Base-by-base conservation (phyloP, 1,140 invertebrate species). In the Anthonomus grandis region DNA sequence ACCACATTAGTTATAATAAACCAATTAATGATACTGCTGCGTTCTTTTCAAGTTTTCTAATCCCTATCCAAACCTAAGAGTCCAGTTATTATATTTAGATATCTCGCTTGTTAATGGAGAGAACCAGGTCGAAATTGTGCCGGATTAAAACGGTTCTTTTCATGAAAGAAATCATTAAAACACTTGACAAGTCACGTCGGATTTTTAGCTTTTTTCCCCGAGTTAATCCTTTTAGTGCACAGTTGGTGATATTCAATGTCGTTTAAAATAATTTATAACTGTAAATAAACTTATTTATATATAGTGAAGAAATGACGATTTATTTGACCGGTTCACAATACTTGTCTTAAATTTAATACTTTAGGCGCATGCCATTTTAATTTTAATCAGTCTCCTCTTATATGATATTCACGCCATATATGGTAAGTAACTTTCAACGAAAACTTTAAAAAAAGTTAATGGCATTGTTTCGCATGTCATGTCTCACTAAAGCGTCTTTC, bases 61-160 rank as follows among this genome's bases (percentile, higher is more conserved):
- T n/a, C n/a, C n/a, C n/a, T n/a, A n/a, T n/a, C n/a, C n/a, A n/a
- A n/a, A n/a, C n/a, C n/a, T n/a, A 49, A 49, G 22, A 49, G 4
- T 49, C 47, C 47, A 21, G 47, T 49, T 49, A 49, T 17, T 49
- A 37, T 51, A 51, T 51, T 51, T 41, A 41, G 49, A 51, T 51
- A 51, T 51, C 38, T 42, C 19, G 50, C 50, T 44, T 44, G 50
- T 53, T 53, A 53, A 44, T 53, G 45, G 50, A 25, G 36, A 44
- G 39, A 53, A n/a, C n/a, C n/a, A n/a, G 42, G 50, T 53, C 50
- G 50, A 53, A 53, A 53, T 19, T 12, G 38, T 27, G 39, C 17
- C 50, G 50, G 50, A 53, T 53, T 53, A 53, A n/a, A 53, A 53
- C 50, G 50, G 50, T 53, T 53, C 50, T 53, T 53, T 44, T 53